A percentile compares a stretch with the other conserved stretches of the same genome.
Conservation (phyloP, 2,113 vertebrate species). For the Centropus unirufus region DNA sequence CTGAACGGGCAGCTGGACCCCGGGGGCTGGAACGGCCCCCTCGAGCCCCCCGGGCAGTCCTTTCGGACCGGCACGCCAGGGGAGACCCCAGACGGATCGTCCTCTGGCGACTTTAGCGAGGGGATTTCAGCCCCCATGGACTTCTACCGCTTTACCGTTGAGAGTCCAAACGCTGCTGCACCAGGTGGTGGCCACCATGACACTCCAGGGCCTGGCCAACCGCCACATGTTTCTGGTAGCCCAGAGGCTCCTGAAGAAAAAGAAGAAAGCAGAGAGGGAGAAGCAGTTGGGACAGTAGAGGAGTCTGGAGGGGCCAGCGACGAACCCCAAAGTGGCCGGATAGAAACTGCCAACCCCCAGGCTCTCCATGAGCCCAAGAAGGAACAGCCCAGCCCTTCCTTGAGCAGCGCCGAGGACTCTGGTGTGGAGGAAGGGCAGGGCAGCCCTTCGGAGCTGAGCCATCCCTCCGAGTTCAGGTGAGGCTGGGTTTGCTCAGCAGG, state of each 20-base stretch:
- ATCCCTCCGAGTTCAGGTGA: constrained; percentile 95
- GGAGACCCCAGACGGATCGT: constrained; percentile 81
- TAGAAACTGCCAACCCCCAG: not conserved
- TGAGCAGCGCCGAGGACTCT: constrained; percentile 76
- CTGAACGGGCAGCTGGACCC: constrained; percentile 85
- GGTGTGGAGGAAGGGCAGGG: constrained; percentile 81
- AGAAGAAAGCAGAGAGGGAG: constrained; percentile 74
- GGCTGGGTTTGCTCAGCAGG: not conserved
- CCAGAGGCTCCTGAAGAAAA: constrained; percentile 82
- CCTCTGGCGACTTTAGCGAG: constrained; percentile 74
- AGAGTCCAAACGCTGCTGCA: constrained; percentile 90
- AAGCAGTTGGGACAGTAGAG: constrained; percentile 53
- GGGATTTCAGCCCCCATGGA: constrained; percentile 84
- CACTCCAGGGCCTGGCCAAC: constrained; percentile 90
- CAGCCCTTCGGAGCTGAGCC: constrained; percentile 82
- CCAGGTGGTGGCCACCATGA: constrained; percentile 93
- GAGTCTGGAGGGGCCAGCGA: not conserved
- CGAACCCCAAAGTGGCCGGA: not conserved
- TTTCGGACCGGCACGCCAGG: constrained; percentile 87
- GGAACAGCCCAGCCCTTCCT: constrained; percentile 72
- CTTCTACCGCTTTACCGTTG: constrained; percentile 90
- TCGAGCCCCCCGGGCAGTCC: constrained; percentile 80
- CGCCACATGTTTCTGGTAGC: constrained; percentile 89
- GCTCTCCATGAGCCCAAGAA: constrained; percentile 29
- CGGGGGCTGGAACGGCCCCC: constrained; percentile 63